phyloP scores from a whole-genome alignment of 2,113 vertebrate genomes.

The Perca schrenkii region DNA sequence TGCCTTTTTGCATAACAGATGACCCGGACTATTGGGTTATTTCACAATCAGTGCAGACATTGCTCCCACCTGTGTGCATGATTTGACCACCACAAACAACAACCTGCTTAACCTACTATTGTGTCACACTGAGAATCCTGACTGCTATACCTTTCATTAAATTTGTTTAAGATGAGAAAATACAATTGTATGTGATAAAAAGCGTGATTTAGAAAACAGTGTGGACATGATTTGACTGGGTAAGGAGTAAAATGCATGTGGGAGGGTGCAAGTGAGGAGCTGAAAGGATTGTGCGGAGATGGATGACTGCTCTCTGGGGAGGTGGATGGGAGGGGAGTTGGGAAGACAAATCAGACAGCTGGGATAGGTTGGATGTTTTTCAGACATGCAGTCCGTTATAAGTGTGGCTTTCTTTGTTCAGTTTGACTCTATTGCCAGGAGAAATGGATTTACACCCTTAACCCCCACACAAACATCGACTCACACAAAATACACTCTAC shows the following conservation, averaged over 20 bases:
- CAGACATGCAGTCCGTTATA: constrained; percentile 12
- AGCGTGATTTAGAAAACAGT: not conserved
- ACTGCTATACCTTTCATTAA: not conserved
- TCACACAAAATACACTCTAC: constrained; percentile 35
- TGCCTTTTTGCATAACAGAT: constrained; percentile 19
- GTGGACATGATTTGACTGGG: not conserved
- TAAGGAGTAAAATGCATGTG: not conserved
- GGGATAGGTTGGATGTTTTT: constrained; percentile 53
- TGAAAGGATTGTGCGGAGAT: constrained; percentile 55
- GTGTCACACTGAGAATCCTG: not conserved
- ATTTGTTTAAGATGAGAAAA: not conserved
- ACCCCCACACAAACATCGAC: not conserved
- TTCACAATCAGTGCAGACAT: constrained; percentile 22
- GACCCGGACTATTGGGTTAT: constrained; percentile 3
- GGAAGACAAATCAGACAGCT: constrained; percentile 57
- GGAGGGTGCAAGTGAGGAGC: constrained; percentile 19
- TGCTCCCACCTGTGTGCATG: not conserved
- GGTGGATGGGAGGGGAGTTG: constrained; percentile 34
- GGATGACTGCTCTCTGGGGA: constrained; percentile 71
- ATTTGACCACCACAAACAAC: not conserved
- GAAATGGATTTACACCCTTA: constrained; percentile 35
- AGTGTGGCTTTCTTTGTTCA: constrained; percentile 36
- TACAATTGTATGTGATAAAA: not conserved
- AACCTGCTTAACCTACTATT: constrained; percentile 26
- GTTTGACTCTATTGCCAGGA: constrained; percentile 9